Evolutionary conservation across 2,888 invertebrate species (phyloP), one percentile per base, ranked within the genome.

Genomic region (Thumatha senex): DNA sequence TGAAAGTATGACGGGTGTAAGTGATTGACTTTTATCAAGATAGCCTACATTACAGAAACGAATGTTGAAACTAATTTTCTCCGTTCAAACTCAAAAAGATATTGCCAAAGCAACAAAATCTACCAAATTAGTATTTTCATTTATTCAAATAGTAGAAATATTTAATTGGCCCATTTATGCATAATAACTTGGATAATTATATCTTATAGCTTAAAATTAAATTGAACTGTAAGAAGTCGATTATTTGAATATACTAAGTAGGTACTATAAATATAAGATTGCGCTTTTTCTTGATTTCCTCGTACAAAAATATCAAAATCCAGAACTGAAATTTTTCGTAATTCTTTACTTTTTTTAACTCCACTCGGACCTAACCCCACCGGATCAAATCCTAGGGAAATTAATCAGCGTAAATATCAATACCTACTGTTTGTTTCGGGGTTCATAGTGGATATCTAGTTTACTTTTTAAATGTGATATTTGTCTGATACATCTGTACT

Each of bases 81-180:
- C 7, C n/a, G 30, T 33, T 18, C 12, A 24, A 15, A 42, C 42
- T 15, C 35, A 52, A 14, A 15, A 34, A 7, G n/a, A n/a, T n/a
- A 61, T 57, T 58, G 67, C 67, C 67, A 67, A 66, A 65, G 44
- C 51, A 15, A 48, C n/a, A 51, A 15, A 33, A 39, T 45, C 35
- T 36, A 39, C 30, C 40, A 31, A 13, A 18, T 34, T 33, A 18
- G 9, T 10, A 10, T 36, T 36, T 36, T 2, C 14, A 24, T 24
- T 5, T 24, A 24, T 24, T 24, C 18, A 24, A 4, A 24, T 24
- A 24, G 2, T 24, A 24, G 18, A 24, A 24, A 24, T 24, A 24
- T 24, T 24, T 24, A 4, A 4, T 24, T 24, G 18, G 18, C 5
- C 18, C 18, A 24, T n/a, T 24, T 41, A 31, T 14, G 12, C 36